Base-by-base conservation (phyloP, 1,140 invertebrate species). In the Asbolus verrucosus region DNA sequence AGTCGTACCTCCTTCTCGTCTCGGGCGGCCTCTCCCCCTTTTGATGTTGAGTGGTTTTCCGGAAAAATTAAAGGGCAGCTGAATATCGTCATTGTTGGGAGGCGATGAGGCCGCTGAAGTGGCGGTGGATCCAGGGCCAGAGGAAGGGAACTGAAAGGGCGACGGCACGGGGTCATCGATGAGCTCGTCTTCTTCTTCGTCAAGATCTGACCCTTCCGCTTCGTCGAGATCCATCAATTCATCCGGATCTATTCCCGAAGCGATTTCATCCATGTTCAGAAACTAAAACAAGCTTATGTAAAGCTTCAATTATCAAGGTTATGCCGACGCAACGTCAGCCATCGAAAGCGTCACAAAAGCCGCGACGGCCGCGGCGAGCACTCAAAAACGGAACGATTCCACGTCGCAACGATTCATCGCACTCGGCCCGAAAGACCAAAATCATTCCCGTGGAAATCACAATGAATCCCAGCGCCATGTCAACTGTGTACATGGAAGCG, bases 11-110 rank as follows among this genome's bases (percentile, higher is more conserved):
- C 87, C 85, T 78, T 91, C 90, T 78, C 91, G 90, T 50, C 89
- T 83, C 1, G 90, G 91, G 73, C 91, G 82, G 1, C 90, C 90
- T 27, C 90, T 88, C 15, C 90, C 90, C 54, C 90, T 83, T 72
- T 89, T 85, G 61, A 89, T 86, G 61, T 65, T 73, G 46, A 88
- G 76, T 30, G 86, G 86, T 78, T 87, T 87, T 16, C 86, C 85
- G 60, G 84, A 82, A 77, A 80, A 80, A 65, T 74, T 76, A 54
- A 76, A 76, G n/a, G 82, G 83, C 15, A 83, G 83, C 1, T 83
- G 81, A 11, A 83, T 81, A 67, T 86, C 84, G 63, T 86, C 84
- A 2, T 72, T 77, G 3, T 73, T 77, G 4, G 79, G 72, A 13
- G 85, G 83, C 3, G 85, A 87, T 33, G 85, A 86, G 5, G 85